Evolutionary conservation across 2,113 vertebrate genomes (phyloP).

Genomic region (Platycercus adscitus): DNA sequence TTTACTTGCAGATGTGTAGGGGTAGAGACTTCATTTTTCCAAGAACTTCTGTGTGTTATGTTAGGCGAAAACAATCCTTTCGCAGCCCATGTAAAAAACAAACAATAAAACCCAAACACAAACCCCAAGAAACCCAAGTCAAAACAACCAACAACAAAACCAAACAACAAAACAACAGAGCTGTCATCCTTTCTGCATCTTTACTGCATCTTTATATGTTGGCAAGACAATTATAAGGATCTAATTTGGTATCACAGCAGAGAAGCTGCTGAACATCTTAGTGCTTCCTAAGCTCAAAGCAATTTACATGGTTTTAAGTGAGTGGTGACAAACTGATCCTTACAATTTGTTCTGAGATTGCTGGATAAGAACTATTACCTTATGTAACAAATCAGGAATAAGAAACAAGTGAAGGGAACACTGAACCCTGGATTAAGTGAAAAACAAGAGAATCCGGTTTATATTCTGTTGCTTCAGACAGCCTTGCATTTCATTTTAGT

Average conservation of each 20-base stretch:
- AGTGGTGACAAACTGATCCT: not conserved
- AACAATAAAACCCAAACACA: not conserved
- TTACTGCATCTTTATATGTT: not conserved
- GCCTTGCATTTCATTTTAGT: not conserved
- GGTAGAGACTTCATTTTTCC: not conserved
- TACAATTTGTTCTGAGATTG: not conserved
- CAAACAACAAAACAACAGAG: not conserved
- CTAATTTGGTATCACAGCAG: not conserved
- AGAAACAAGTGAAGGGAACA: not conserved
- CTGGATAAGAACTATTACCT: not conserved
- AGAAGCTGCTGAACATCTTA: not conserved
- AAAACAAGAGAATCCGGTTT: not conserved
- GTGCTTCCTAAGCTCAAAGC: not conserved
- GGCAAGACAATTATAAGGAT: not conserved
- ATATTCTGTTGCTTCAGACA: not conserved
- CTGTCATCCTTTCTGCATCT: not conserved
- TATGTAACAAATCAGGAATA: not conserved
- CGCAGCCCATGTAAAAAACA: not conserved
- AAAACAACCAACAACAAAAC: not conserved
- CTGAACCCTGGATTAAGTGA: not conserved
- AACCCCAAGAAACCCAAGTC: not conserved
- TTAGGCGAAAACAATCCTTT: not conserved
- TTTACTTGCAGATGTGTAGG: not conserved
- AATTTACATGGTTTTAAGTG: not conserved
- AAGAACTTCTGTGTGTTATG: not conserved